Evolutionary conservation across 1,140 invertebrate genomes (phyloP).

Genomic region (Pseudoatta argentina): DNA sequence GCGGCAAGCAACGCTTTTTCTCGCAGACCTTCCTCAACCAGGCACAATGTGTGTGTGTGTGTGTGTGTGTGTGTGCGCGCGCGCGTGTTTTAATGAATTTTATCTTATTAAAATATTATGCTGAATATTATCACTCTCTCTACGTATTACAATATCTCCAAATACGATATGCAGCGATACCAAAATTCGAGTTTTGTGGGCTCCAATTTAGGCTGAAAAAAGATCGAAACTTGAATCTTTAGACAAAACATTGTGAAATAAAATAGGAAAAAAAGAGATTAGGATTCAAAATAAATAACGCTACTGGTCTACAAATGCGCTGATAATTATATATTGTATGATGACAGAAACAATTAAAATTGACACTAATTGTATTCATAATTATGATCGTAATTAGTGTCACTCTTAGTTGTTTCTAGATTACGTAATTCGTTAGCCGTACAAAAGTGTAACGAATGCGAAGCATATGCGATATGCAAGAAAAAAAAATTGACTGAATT

Average conservation of each 20-base stretch:
- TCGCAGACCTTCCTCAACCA: slow-evolving; percentile 22
- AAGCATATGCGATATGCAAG: neutral
- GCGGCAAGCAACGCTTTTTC: slow-evolving; percentile 74
- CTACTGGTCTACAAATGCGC: neutral
- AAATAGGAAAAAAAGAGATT: neutral
- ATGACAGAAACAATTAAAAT: neutral
- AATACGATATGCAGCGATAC: no score
- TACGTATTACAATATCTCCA: neutral
- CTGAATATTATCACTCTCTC: neutral
- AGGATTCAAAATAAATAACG: neutral
- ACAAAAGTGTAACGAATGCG: neutral
- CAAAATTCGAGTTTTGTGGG: neutral
- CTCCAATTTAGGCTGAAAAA: neutral
- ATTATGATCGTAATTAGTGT: slow-evolving; percentile 22
- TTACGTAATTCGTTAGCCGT: neutral
- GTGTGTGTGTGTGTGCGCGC: neutral
- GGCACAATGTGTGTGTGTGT: neutral
- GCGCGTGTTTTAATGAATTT: slow-evolving; percentile 31
- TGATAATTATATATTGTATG: neutral
- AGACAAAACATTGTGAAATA: neutral
- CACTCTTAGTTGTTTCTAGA: neutral
- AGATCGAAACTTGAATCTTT: neutral
- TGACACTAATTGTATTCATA: slow-evolving; percentile 10
- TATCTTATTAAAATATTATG: slow-evolving; percentile 3
- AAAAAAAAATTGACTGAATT: neutral